Evolutionary conservation across 2,797 vertebrate genomes (phyloP).

Genomic region (Streptopelia turtur): DNA sequence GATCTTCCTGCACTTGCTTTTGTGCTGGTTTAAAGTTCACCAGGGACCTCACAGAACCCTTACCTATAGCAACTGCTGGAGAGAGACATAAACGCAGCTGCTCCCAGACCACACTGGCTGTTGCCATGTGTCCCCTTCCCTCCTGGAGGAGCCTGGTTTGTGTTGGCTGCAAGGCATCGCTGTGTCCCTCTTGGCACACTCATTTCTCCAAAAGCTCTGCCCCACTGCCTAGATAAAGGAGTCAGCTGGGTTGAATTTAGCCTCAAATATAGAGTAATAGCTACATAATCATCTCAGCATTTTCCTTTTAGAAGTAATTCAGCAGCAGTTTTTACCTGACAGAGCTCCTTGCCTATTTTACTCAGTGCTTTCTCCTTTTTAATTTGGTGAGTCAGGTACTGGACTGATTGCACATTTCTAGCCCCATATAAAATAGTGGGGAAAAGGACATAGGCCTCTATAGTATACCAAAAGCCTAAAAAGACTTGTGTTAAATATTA

Average conservation of each 20-base stretch:
- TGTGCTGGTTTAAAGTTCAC: neutral
- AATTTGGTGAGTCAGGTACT: neutral
- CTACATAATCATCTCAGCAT: neutral
- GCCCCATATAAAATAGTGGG: neutral
- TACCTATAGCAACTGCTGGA: neutral
- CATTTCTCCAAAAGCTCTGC: neutral
- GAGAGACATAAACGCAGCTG: neutral
- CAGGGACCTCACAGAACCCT: slow-evolving; percentile 15
- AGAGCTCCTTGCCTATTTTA: neutral
- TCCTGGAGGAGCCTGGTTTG: neutral
- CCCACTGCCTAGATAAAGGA: neutral
- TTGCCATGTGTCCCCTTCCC: neutral
- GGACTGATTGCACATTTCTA: neutral
- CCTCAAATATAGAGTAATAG: neutral
- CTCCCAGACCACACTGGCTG: neutral
- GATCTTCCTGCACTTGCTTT: slow-evolving; percentile 9
- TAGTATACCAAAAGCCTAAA: neutral
- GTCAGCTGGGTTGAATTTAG: neutral
- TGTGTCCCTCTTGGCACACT: fast-evolving
- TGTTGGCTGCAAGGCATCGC: neutral
- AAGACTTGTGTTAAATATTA: slow-evolving; percentile 26
- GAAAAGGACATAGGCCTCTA: neutral
- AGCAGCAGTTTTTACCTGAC: neutral
- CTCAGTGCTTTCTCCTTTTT: neutral
- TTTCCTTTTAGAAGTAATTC: slow-evolving; percentile 2